phyloP scores from a whole-genome alignment of 2,113 vertebrate species.

The Bufo gargarizans region DNA sequence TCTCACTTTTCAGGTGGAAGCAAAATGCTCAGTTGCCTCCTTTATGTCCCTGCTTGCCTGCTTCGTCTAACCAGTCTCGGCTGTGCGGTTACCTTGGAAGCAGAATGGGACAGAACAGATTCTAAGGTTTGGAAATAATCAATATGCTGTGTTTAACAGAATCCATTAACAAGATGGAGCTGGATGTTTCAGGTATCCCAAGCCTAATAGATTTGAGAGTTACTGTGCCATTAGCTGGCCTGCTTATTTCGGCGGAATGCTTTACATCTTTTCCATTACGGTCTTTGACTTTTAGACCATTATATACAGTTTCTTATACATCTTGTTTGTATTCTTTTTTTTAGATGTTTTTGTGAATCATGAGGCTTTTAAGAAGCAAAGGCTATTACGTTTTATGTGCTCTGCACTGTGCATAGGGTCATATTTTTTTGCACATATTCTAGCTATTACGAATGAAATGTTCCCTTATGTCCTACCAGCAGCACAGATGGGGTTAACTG shows the following conservation, averaged over 20 bases:
- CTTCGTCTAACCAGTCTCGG: neutral
- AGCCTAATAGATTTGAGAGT: neutral
- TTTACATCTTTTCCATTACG: neutral
- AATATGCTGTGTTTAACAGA: neutral
- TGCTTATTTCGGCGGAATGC: neutral
- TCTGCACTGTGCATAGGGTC: neutral
- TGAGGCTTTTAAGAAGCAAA: neutral
- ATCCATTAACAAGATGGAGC: neutral
- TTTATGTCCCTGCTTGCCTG: neutral
- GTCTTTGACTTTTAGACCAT: neutral
- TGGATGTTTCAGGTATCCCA: neutral
- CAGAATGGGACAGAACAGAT: neutral
- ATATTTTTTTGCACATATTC: neutral
- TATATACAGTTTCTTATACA: neutral
- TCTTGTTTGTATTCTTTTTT: neutral
- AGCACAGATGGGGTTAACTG: too few species aligned
- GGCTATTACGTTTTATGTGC: neutral
- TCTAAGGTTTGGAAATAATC: neutral
- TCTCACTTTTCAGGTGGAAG: neutral
- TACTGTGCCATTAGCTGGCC: neutral
- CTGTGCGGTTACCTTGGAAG: neutral
- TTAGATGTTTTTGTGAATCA: neutral
- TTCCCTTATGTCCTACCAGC: too few species aligned
- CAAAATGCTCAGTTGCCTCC: neutral
- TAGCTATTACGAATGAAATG: neutral